Conservation (phyloP, 1,140 invertebrate species). For the Brachionus asplanchnoidis region DNA sequence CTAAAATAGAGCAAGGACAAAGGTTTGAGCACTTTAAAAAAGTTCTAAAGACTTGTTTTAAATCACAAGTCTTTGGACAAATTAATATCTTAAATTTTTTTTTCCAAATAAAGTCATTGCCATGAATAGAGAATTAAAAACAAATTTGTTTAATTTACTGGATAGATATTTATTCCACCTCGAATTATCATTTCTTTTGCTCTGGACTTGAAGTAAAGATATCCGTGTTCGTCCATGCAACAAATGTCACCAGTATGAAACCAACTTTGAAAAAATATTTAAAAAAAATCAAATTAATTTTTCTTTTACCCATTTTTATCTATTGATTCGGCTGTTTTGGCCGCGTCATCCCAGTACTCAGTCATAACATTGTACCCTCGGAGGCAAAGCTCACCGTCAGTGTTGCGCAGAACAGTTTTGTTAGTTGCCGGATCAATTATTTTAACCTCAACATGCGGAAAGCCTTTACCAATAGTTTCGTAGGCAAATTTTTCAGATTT, state of each 20-base stretch:
- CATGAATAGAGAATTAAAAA: too few species aligned
- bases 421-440: slow-evolving; percentile 67
- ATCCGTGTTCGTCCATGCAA: slow-evolving; percentile 69
- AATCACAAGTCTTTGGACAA: too few species aligned
- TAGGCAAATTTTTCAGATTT: slow-evolving; percentile 9
- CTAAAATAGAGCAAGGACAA: too few species aligned
- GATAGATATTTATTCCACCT: slow-evolving; percentile 82
- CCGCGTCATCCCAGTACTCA: slow-evolving; percentile 75
- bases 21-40: too few species aligned
- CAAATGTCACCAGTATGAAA: slow-evolving; percentile 67
- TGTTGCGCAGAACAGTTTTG: slow-evolving; percentile 67
- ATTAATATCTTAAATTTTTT: too few species aligned
- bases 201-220: slow-evolving; percentile 72
- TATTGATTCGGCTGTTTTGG: slow-evolving; percentile 72
- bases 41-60: too few species aligned
- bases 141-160: slow-evolving; percentile 59
- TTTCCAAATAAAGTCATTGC: too few species aligned
- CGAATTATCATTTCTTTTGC: slow-evolving; percentile 84
- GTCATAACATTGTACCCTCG: slow-evolving; percentile 77
- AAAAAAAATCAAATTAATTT: slow-evolving; percentile 59
- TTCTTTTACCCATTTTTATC: slow-evolving; percentile 62
- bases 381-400: slow-evolving; percentile 73
- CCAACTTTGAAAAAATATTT: slow-evolving; percentile 54
- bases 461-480: slow-evolving; percentile 1
- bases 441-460: slow-evolving; percentile 58